phyloP scores from a whole-genome alignment of 2,888 invertebrate species.

The Proisotoma minuta region DNA sequence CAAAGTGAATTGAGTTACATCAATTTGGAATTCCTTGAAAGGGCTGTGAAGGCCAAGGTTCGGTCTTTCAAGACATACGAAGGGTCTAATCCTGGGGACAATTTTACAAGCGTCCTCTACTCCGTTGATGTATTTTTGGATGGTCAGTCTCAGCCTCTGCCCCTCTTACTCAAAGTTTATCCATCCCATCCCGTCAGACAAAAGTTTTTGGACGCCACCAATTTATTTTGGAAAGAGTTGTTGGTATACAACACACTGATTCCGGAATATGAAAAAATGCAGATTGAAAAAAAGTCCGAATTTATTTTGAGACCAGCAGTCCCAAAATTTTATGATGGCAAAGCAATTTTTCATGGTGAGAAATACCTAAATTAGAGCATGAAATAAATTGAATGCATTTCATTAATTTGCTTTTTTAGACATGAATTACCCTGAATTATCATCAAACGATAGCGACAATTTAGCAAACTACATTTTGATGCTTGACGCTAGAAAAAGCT shows the following conservation, averaged over 20 bases:
- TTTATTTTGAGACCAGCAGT: constrained; percentile 20
- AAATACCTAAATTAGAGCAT: not conserved
- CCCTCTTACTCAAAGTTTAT: constrained; percentile 33
- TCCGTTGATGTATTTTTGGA: constrained; percentile 17
- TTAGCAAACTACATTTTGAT: constrained; percentile 33
- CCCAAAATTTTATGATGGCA: constrained; percentile 23
- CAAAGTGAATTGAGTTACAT: no score
- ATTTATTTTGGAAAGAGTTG: constrained; percentile 36
- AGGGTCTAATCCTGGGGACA: constrained; percentile 33
- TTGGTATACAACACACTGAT: constrained; percentile 31
- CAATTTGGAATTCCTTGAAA: constrained; percentile 33
- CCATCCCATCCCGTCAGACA: constrained; percentile 30
- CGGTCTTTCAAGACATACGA: constrained; percentile 9
- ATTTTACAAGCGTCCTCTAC: constrained; percentile 25
- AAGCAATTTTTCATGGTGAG: constrained; percentile 6
- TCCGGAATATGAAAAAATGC: constrained; percentile 27
- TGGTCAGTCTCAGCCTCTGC: constrained; percentile 7
- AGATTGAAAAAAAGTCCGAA: constrained; percentile 10
- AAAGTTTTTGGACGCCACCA: constrained; percentile 28
- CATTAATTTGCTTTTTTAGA: not conserved
- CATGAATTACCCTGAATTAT: no score
- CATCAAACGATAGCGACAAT: not conserved
- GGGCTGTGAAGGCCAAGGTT: constrained; percentile 14
- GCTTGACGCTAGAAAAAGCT: constrained; percentile 36
- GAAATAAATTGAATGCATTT: not conserved